phyloP scores from a whole-genome alignment of 2,888 invertebrate genomes.

The Stramonita haemastoma region DNA sequence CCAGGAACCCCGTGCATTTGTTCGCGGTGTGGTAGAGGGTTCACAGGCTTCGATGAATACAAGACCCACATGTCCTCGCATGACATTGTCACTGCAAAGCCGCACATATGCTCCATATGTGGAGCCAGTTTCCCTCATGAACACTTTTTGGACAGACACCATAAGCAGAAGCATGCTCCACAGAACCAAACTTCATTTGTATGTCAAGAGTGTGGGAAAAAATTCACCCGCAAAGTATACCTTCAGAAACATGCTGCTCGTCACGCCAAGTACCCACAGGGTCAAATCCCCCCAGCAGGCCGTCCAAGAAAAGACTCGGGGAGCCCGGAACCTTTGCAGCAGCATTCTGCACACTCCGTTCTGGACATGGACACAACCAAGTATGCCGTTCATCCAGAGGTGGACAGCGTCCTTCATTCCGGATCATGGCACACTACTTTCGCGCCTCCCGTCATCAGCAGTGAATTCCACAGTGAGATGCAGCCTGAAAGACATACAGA shows the following conservation, averaged over 20 bases:
- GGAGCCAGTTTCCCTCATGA: constrained; percentile 32
- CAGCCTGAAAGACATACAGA: not conserved
- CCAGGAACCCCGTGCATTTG: constrained; percentile 17
- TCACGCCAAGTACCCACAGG: constrained; percentile 22
- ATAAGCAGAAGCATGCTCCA: not conserved
- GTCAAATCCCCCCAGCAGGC: constrained; percentile 23
- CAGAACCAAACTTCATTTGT: not conserved
- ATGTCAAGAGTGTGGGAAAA: constrained; percentile 30
- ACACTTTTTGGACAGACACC: constrained; percentile 1
- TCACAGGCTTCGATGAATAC: not conserved
- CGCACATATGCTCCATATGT: constrained; percentile 24
- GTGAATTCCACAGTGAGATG: not conserved
- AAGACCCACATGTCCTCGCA: constrained; percentile 35
- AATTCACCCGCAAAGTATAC: not conserved
- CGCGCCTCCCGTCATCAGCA: not conserved
- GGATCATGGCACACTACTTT: not conserved
- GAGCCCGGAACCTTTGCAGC: constrained; percentile 2
- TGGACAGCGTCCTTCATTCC: not conserved
- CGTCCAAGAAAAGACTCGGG: not conserved
- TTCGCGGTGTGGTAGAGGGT: constrained; percentile 27
- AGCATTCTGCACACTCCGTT: not conserved
- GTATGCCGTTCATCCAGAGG: not conserved
- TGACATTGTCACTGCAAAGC: constrained; percentile 18
- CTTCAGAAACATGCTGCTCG: constrained; percentile 6
- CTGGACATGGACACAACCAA: not conserved